Base-by-base conservation (phyloP, 2,888 invertebrate species). In the Apocheima hispidaria region DNA sequence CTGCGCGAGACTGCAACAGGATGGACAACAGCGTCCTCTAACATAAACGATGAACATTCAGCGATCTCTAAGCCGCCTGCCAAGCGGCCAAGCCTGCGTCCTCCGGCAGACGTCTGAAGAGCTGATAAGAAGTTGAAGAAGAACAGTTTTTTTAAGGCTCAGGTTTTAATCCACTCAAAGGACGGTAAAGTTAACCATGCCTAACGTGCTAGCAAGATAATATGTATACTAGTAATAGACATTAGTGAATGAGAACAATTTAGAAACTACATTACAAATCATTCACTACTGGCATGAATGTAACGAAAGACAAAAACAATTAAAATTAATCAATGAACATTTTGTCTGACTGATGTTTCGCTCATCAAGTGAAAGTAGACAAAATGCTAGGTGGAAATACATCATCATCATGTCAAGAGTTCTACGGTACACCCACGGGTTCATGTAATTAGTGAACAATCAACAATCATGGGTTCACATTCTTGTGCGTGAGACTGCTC, bases 311-410 rank as follows among this genome's bases (percentile, higher is more conserved):
- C 48, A 26, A 60, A 49, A 60, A 53, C 60, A 60, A 57, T 60
- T 52, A 56, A 56, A 60, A 60, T 54, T 52, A 64, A 60, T 58
- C 63, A 63, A 63, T 63, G 54, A 55, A 20, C 52, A 57, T 62
- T 53, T 52, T 61, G 55, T 46, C 28, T 51, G 51, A 44, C 44
- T 56, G 52, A 57, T 56, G 48, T 48, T 52, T 49, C 26, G 18
- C 35, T 53, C 30, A 49, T 36, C 48, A 49, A 59, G 60, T 56
- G 66, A 66, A 66, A 77, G 82, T 72, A 75, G 78, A 77, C 78
- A 77, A 38, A 74, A 66, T 63, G 56, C 69, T 71, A 73, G 72
- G 72, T 69, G 54, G 64, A 67, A 69, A 77, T 81, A 74, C 76
- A 79, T 82, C 76, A 76, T 74, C 66, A 73, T 77, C 70, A 74